A percentile compares a stretch with the other conserved stretches of the same genome.
Conservation (phyloP, 2,113 vertebrate species). For the Anas platyrhynchos region DNA sequence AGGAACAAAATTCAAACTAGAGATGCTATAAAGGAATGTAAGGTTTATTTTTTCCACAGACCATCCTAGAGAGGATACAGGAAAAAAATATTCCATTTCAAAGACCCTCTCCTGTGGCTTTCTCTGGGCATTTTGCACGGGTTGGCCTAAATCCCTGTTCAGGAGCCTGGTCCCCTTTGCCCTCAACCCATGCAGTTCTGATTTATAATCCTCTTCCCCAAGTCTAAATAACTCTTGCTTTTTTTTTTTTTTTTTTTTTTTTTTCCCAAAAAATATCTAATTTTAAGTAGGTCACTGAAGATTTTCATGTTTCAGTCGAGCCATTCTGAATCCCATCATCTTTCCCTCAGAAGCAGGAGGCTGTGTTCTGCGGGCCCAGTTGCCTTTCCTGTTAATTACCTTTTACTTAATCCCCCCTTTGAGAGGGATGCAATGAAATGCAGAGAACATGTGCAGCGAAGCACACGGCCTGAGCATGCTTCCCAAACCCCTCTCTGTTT, state of each 20-base stretch:
- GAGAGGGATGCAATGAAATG: background rate
- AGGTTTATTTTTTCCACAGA: slow-evolving; percentile 44
- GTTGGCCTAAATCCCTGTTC: background rate
- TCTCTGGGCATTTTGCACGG: background rate
- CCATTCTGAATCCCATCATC: background rate
- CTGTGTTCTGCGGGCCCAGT: background rate
- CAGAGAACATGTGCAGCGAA: background rate
- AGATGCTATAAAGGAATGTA: fast-evolving
- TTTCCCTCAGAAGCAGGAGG: background rate
- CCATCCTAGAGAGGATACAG: background rate
- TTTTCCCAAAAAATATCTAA: background rate
- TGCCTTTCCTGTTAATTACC: background rate
- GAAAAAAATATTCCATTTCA: fast-evolving
- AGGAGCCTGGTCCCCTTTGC: background rate
- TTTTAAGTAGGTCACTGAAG: background rate
- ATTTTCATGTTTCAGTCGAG: background rate
- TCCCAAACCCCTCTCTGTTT: too few species aligned
- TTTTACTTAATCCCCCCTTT: background rate
- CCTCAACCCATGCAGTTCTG: background rate
- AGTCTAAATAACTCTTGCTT: too few species aligned
- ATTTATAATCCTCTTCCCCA: background rate
- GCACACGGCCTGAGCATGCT: background rate
- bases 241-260: background rate
- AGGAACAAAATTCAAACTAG: background rate
- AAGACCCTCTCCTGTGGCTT: background rate